Base-by-base conservation (phyloP, 1,140 invertebrate genomes). In the Palaemon carinicauda region DNA sequence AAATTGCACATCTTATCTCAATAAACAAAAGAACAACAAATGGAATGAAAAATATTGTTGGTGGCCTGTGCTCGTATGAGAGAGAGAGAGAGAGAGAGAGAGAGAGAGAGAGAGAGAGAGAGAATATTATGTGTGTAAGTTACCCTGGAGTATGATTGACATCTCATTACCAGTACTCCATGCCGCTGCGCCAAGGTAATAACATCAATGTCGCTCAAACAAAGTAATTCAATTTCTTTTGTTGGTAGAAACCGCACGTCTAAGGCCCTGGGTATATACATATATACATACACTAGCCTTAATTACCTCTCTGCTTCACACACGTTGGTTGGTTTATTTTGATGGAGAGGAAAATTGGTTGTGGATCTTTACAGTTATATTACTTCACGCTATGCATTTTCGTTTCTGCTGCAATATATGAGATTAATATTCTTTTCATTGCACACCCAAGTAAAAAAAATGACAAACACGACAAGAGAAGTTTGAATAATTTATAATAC, bases 151-250 rank as follows among this genome's bases (percentile, higher is more conserved):
- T 41, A 71, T 81, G 80, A 81, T 71, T 81, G 80, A 81, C 80
- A 65, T 24, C 56, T 51, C 60, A 81, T 81, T 81, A 69, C 33
- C 33, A 41, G 41, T 41, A 33, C 5, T 29, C 56, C 80, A 71
- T 81, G 80, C 65, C 33, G 56, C 60, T 31, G n/a, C 15, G 79
- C 60, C 14, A 31, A 81, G 80, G 80, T 81, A 81, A 81, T 81
- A 33, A 71, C 65, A 81, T 81, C 80, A 81, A 81, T 81, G 80
- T 81, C 80, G 71, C 60, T 81, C 80, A 81, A 17, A 21, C 17
- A 19, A 71, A 65, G 80, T 81, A 81, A 81, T 51, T 81, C 80
- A 81, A 81, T 81, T 81, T 81, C 80, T 69, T 81, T 81, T 81
- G 80, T 81, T 81, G 80, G 41, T 41, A 7, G 7, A 41, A 41